These are phyloP conservation scores for Clarias laeviceps DNA, from an alignment of 2,797 vertebrate species.

Conservation along the genomic window DNA sequence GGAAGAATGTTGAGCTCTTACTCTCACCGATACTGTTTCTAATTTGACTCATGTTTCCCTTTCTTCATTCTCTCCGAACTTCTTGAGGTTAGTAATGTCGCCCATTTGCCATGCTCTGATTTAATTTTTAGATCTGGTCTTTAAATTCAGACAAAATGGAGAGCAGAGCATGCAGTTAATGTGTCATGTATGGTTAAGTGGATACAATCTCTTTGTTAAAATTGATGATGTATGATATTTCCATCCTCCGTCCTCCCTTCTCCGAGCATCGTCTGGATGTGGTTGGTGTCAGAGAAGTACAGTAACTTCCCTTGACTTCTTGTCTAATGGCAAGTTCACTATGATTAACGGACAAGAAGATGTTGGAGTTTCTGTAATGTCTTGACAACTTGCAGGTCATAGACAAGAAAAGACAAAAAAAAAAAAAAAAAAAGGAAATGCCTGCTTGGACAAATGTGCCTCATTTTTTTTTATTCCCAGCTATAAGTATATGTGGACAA, in stretches of 20 bases:
- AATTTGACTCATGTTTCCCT: conserved; percentile 39
- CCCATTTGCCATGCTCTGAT: conserved; percentile 1
- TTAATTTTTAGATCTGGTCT: neutral
- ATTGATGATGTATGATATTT: neutral
- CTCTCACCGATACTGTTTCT: conserved; percentile 31
- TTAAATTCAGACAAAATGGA: neutral
- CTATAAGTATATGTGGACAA: conserved; percentile 58
- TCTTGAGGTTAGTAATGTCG: conserved; percentile 31
- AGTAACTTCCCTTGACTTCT: conserved; percentile 61
- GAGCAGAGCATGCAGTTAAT: neutral
- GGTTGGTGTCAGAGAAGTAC: conserved; percentile 22
- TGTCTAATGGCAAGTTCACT: conserved; percentile 66
- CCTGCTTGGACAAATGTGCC: conserved; percentile 66
- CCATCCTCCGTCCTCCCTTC: neutral
- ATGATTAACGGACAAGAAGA: conserved; percentile 69
- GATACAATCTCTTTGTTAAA: neutral
- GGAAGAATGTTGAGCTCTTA: conserved; percentile 48
- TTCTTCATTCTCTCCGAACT: conserved; percentile 29
- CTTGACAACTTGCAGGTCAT: conserved; percentile 58
- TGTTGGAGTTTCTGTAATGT: conserved; percentile 71
- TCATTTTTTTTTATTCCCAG: conserved; percentile 57
- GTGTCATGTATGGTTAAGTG: neutral
- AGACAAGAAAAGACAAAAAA: neutral
- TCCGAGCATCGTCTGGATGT: neutral
- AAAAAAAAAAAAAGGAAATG: conserved; percentile 48